Base-by-base conservation (phyloP, 1,140 invertebrate genomes). In the Argopecten irradians region DNA sequence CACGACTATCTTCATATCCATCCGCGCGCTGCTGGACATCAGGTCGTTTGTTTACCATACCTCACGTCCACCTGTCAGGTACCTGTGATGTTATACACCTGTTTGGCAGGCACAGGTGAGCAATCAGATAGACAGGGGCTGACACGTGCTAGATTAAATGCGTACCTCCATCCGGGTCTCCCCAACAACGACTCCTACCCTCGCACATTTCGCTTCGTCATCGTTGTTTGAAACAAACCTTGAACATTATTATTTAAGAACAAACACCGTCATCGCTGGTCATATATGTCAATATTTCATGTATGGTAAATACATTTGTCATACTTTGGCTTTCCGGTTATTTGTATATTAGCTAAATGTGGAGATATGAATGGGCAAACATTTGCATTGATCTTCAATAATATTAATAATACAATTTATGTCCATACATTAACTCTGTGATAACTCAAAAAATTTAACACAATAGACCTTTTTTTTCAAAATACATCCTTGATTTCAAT, bases 61-160 rank as follows among this genome's bases (percentile, higher is more conserved):
- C 55, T n/a, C 55, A 71, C 55, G 55, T 71, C 55, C n/a, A 71
- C 55, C 55, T 71, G 55, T 71, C 55, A 71, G 55, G 5, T 71
- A 71, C n/a, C 22, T 28, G 55, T 71, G 55, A 5, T 71, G 55
- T 71, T 71, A 28, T 7, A 71, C 55, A 71, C 55, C 55, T 71
- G 55, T 28, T 3, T 11, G n/a, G 28, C 55, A 71, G 55, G 55
- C 28, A 71, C 55, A 71, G n/a, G 55, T 71, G 55, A 71, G 55
- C 28, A 71, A 71, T 28, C n/a, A n/a, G 55, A n/a, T 11, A 71
- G 55, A 71, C n/a, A 71, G 14, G 22, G n/a, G 55, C 55, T 71
- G 55, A 11, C 55, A 71, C 55, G 16, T 71, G 8, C 22, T 8
- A 71, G 55, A 71, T 71, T 71, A 71, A 71, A 71, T 71, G 28